Conservation (phyloP, 1,140 invertebrate species). For the Idris sp. region DNA sequence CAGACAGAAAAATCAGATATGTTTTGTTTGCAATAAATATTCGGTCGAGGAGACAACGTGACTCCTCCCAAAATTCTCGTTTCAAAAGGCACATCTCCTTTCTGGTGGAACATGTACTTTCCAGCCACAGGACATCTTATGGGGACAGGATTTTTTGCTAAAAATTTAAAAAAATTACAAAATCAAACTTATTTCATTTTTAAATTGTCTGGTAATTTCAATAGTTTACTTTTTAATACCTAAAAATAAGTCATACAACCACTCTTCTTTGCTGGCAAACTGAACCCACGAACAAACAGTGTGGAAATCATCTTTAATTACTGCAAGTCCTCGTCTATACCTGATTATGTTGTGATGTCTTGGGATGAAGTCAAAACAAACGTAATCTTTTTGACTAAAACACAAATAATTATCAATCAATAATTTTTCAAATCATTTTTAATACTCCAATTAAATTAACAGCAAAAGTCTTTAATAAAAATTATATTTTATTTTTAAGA, state of each 20-base stretch:
- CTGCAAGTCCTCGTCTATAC: slow-evolving; percentile 92
- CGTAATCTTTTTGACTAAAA: slow-evolving; percentile 96
- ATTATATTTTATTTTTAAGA: too few relatives aligned
- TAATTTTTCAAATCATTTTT: too few relatives aligned
- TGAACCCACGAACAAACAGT: slow-evolving; percentile 97
- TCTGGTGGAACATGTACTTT: slow-evolving; percentile 95
- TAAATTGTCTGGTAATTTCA: too few relatives aligned
- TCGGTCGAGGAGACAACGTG: slow-evolving; percentile 93
- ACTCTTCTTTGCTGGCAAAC: slow-evolving; percentile 89
- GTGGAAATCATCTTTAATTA: slow-evolving; percentile 92
- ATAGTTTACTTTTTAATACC: slow-evolving; percentile 77
- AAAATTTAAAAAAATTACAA: slow-evolving; percentile 10
- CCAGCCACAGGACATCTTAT: slow-evolving; percentile 97
- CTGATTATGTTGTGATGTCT: slow-evolving; percentile 94
- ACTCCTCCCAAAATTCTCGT: slow-evolving; percentile 96
- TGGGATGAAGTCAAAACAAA: slow-evolving; percentile 97
- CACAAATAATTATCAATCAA: slow-evolving; percentile 9
- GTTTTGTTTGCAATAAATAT: slow-evolving; percentile 94
- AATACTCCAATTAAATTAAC: too few relatives aligned
- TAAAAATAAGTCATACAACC: slow-evolving; percentile 93
- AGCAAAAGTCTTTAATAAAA: too few relatives aligned
- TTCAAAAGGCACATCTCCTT: slow-evolving; percentile 91
- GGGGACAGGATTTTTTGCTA: slow-evolving; percentile 92
- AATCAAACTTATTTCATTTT: too few relatives aligned
- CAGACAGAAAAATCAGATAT: slow-evolving; percentile 97